A percentile compares a stretch with the other conserved stretches of the same genome.
These are phyloP conservation scores for Gymnocephalus cernua DNA, from an alignment of 2,113 vertebrate genomes.

Conservation along the genomic window DNA sequence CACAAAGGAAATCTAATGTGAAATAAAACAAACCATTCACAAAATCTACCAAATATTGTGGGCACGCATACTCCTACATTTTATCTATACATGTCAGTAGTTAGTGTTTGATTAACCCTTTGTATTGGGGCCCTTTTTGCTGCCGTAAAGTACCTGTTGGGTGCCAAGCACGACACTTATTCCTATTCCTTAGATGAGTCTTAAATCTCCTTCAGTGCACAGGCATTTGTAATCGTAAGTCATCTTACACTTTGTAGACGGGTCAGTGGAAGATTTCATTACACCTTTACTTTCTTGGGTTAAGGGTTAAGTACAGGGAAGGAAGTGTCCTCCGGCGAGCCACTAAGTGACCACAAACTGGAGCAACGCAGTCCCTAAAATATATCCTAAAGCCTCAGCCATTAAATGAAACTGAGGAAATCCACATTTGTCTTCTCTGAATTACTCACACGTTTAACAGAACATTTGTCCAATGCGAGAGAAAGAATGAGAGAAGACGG, in stretches of 20 bases:
- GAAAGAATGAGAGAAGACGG: conserved; percentile 73
- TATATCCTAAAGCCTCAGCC: conserved; percentile 80
- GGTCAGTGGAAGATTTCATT: conserved; percentile 87
- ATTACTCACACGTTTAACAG: conserved; percentile 78
- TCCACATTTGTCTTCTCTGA: conserved; percentile 77
- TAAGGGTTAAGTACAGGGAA: conserved; percentile 93
- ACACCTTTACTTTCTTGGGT: conserved; percentile 88
- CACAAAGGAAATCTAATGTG: neutral
- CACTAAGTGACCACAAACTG: conserved; percentile 87
- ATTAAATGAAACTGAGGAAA: conserved; percentile 87
- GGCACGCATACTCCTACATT: neutral
- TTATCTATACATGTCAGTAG: neutral
- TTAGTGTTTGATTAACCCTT: conserved; percentile 12
- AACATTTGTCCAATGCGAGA: conserved; percentile 82
- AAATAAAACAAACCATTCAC: neutral
- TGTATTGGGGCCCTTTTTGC: neutral
- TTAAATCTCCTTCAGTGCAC: conserved; percentile 74
- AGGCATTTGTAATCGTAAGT: conserved; percentile 73
- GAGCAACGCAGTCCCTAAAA: conserved; percentile 78
- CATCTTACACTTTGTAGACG: conserved; percentile 84
- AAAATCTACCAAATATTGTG: neutral
- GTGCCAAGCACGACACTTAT: conserved; percentile 59
- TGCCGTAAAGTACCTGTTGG: conserved; percentile 59
- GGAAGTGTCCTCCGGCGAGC: conserved; percentile 89
- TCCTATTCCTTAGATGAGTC: conserved; percentile 57